Evolutionary conservation across 2,888 invertebrate genomes (phyloP).

Genomic region (Archaeoteleia sp.): DNA sequence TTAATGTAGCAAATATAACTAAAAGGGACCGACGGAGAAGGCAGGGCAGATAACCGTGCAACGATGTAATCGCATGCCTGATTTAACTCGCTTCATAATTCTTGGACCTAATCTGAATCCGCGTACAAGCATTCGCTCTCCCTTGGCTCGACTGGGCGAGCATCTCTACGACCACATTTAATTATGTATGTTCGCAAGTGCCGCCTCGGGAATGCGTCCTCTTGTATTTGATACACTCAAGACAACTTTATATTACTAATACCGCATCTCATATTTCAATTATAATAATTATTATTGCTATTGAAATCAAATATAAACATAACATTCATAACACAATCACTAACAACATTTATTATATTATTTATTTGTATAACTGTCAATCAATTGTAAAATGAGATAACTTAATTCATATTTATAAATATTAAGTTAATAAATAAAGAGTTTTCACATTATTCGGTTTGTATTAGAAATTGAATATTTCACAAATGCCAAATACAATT

Average conservation of each 20-base stretch:
- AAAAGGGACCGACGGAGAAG: slow-evolving; percentile 62
- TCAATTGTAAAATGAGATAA: no score
- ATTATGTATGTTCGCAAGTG: slow-evolving; percentile 64
- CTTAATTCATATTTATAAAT: no score
- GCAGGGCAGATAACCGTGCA: slow-evolving; percentile 69
- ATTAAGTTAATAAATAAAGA: no score
- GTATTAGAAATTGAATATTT: no score
- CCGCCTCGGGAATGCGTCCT: slow-evolving; percentile 35
- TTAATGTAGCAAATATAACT: slow-evolving; percentile 71
- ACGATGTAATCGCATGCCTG: slow-evolving; percentile 72
- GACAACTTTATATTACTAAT: slow-evolving; percentile 29
- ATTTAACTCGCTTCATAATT: slow-evolving; percentile 75
- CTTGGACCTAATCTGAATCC: slow-evolving; percentile 73
- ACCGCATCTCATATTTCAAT: slow-evolving; percentile 24
- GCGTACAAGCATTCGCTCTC: slow-evolving; percentile 67
- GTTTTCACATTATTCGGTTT: no score
- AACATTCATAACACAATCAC: no score
- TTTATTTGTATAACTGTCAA: no score
- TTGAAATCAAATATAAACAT: no score
- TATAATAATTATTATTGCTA: slow-evolving; percentile 12
- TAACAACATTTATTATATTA: no score
- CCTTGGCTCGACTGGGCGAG: slow-evolving; percentile 38
- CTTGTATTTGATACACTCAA: slow-evolving; percentile 36
- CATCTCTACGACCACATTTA: slow-evolving; percentile 66
- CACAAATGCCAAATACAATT: no score